A percentile compares a stretch with the other conserved stretches of the same genome.
These are phyloP conservation scores for Eupeodes latifasciatus DNA, from an alignment of 2,888 invertebrate genomes.

Conservation along the genomic window DNA sequence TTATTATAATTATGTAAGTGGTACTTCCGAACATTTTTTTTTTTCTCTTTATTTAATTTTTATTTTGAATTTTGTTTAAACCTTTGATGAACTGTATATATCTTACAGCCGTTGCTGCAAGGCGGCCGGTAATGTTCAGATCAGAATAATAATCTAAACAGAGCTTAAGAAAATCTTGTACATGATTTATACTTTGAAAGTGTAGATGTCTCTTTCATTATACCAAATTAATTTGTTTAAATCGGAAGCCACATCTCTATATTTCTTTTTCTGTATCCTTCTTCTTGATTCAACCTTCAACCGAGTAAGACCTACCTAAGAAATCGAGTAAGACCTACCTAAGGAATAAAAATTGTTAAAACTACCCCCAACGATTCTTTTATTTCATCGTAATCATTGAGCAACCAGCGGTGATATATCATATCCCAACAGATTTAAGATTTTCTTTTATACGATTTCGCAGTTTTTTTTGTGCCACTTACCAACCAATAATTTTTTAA, in stretches of 20 bases:
- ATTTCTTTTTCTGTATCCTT: background rate
- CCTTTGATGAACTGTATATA: conserved; percentile 2
- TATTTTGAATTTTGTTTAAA: background rate
- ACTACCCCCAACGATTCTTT: no score
- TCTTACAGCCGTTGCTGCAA: conserved; percentile 14
- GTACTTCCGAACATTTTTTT: conserved; percentile 1
- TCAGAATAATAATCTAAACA: background rate
- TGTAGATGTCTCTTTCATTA: conserved; percentile 12
- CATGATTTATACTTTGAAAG: background rate
- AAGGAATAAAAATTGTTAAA: no score
- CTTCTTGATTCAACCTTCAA: no score
- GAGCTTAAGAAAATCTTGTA: background rate
- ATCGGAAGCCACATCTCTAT: background rate
- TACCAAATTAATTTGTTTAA: conserved; percentile 3
- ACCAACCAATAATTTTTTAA: no score
- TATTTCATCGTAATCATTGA: no score
- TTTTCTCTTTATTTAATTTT: background rate
- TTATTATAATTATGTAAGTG: background rate
- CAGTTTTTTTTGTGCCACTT: no score
- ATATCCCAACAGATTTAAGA: no score
- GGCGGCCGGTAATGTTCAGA: conserved; percentile 4
- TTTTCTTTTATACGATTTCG: no score
- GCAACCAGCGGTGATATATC: no score
- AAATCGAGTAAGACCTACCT: no score
- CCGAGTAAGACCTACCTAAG: no score